phyloP scores from a whole-genome alignment of 2,888 invertebrate species.

The Cerceris rybyensis region DNA sequence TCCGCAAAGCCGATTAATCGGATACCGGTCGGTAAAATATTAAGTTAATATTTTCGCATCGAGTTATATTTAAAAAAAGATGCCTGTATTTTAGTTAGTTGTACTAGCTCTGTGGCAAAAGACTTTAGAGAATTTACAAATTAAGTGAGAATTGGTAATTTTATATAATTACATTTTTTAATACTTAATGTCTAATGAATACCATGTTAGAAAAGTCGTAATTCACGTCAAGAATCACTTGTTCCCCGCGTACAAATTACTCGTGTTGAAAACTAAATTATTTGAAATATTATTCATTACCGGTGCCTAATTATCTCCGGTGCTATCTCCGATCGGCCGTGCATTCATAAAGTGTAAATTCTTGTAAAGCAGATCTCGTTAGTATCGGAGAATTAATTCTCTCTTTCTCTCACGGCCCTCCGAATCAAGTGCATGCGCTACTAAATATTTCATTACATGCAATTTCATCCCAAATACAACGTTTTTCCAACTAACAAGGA shows the following conservation, averaged over 20 bases:
- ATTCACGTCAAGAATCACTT: too few relatives aligned
- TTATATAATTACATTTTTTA: too few relatives aligned
- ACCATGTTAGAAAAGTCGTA: too few relatives aligned
- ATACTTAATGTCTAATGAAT: too few relatives aligned
- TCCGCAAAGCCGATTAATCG: too few relatives aligned
- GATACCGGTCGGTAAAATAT: too few relatives aligned
- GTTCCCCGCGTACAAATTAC: not conserved
- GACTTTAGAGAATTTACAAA: too few relatives aligned
- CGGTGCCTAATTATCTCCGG: constrained; percentile 32
- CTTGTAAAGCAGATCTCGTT: constrained; percentile 53
- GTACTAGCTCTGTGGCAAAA: too few relatives aligned
- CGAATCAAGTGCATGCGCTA: constrained; percentile 55
- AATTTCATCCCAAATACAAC: constrained; percentile 61
- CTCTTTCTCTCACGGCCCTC: constrained; percentile 55
- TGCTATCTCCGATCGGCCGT: constrained; percentile 42
- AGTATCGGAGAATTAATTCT: constrained; percentile 57
- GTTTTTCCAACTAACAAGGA: constrained; percentile 26
- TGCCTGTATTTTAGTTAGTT: too few relatives aligned
- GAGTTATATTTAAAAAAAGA: too few relatives aligned
- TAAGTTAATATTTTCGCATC: too few relatives aligned
- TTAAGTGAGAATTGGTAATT: too few relatives aligned
- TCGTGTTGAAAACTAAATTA: constrained; percentile 11
- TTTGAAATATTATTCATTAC: constrained; percentile 19
- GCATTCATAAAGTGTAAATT: constrained; percentile 61
- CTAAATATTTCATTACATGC: constrained; percentile 63